Evolutionary conservation across 2,888 invertebrate species (phyloP), one percentile per base, ranked within the genome.

Genomic region (Scrobipalpa atriplicella): DNA sequence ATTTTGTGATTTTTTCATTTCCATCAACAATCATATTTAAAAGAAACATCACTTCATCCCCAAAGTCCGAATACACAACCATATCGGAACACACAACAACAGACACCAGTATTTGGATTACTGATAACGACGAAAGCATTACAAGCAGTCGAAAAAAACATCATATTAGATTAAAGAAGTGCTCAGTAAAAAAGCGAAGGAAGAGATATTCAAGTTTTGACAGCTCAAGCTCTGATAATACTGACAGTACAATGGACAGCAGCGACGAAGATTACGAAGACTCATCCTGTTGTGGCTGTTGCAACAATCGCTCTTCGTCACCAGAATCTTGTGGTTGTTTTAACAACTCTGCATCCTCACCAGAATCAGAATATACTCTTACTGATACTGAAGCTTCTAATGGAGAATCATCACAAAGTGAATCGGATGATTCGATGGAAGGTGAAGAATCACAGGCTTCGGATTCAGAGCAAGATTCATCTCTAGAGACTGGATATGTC

Each of bases 51-150:
- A 16, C 43, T 2, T 0, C 8, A 19, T 10, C 39, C 8, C 18
- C 61, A 19, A 19, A 80, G 0, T 87, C 80, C 72, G 81, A 80
- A 0, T 89, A 81, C 74, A 75, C 69, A 1, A 89, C 90, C 0
- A 68, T 87, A 65, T 88, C 88, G 0, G 89, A 85, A 67, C 72
- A 84, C 63, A 88, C 79, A 11, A 90, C 90, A 0, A 75, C 84
- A 0, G 90, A 91, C 65, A 90, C 89, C 0, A 89, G 88, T 54
- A 78, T 56, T 9, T 56, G 54, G 29, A 19, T 21, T 13, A 56
- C 54, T 29, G 54, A 56, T 21, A 21, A 11, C 5, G 54, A 56
- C 2, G 13, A 56, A 29, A 56, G 13, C 19, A 21, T 11, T 21
- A 5, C 54, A 13, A 56, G 13, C 13, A 56, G 11, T 10, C 8